Evolutionary conservation across 1,140 invertebrate species (phyloP).

Genomic region (Babylonia areolata): DNA sequence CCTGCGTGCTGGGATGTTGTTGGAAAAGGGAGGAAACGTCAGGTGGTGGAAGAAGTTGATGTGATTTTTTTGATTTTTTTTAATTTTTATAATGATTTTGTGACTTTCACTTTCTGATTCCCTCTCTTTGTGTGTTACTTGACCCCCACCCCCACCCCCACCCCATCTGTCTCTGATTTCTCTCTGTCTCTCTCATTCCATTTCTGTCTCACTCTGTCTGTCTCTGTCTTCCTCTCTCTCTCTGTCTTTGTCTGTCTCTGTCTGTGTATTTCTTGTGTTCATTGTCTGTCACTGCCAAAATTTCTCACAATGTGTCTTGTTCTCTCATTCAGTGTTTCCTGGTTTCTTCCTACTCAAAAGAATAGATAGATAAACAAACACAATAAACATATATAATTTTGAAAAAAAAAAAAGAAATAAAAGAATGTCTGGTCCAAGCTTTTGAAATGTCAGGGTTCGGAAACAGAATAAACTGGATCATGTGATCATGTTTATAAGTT

Average conservation of each 20-base stretch:
- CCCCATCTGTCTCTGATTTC: slow-evolving; percentile 7
- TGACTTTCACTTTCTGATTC: not conserved
- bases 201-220: not conserved
- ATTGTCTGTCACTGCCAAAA: not conserved
- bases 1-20: no score
- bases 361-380: not conserved
- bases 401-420: not conserved
- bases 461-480: not conserved
- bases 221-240: not conserved
- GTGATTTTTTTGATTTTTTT: no score
- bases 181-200: not conserved
- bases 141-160: no score
- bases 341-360: not conserved
- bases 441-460: not conserved
- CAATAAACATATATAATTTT: no score
- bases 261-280: not conserved
- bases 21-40: no score
- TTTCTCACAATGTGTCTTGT: no score
- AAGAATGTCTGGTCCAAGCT: not conserved
- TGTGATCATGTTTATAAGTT: no score
- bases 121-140: not conserved
- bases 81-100: no score
- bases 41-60: no score
- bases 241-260: not conserved
- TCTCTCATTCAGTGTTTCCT: no score